Base-by-base conservation (phyloP, 2,797 vertebrate species). In the Myotis vivesi region DNA sequence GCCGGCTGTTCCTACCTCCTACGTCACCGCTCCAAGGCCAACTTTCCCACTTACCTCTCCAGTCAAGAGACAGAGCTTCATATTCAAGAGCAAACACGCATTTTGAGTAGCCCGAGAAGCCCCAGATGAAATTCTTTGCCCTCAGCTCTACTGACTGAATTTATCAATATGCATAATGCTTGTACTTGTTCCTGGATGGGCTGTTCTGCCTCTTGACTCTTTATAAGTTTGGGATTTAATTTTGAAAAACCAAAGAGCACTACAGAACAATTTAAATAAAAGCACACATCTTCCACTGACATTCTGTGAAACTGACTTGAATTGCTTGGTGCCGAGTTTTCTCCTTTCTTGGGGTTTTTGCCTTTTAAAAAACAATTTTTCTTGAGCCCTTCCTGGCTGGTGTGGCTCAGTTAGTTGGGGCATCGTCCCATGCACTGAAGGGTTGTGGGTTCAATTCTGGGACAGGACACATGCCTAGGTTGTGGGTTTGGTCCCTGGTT, bases 201-300 rank as follows among this genome's bases (percentile, higher is more conserved):
- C 19, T 16, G 0, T 10, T 83, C 94, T 15, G 12, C 62, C 64
- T 71, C 76, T 64, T 1, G 8, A 11, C 90, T 80, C 57, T 87
- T 9, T 23, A 2, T 13, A 46, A 1, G 1, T 79, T 84, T 89
- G 51, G 87, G 5, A 0, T 28, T 23, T 79, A 97, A 96, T 95
- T 94, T 41, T 68, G 49, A 76, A 64, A 90, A 87, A 36, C 68
- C 94, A 89, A 93, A 95, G 95, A 97, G 94, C 87, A 77, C 89
- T 33, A 72, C 79, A 46, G 93, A 96, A 94, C 94, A 93, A 25
- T 86, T 97, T 69, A 87, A 98, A 97, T 97, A 97, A 97, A 98
- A 91, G 92, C 85, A 46, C 59, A 38, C 4, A 25, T 44, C 28
- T 86, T 38, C 73, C 36, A 16, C 3, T 22, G 36, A 25, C 25